Evolutionary conservation across 2,888 invertebrate genomes (phyloP), one percentile per base, ranked within the genome.

Genomic region (Phortica magna): DNA sequence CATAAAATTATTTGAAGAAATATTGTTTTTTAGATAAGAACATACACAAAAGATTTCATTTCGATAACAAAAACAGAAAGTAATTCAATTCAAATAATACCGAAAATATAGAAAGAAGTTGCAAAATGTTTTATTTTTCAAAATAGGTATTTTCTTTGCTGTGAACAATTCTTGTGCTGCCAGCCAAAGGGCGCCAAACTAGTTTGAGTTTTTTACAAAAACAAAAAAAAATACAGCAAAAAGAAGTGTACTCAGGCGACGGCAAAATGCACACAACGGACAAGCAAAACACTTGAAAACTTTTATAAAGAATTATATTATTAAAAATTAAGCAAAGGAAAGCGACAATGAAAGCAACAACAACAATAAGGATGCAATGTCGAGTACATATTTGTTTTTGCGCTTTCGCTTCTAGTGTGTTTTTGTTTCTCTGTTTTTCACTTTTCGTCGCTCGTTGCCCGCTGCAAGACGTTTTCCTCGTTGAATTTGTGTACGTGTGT

Each of bases 271-370:
- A 43, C 43, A 43, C 43, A n/a, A 68, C 43, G 43, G 68, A 14
- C 55, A 71, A 71, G 55, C 17, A 71, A 71, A 71, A 55, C 71
- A 55, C 71, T 71, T 71, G 55, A 55, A 71, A 39, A 55, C 71
- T 53, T 57, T 71, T 71, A 68, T 42, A 68, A 68, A 71, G 57
- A 57, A 55, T 57, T 39, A 55, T 55, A 55, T 71, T 57, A 71
- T 71, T 57, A 71, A 55, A 71, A 71, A 71, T 71, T 22, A 55
- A 71, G 57, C 42, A 57, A 65, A 65, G 14, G 59, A 74, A 74
- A 19, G 19, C 68, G 31, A 48, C 59, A 74, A 31, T 39, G 48
- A 31, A 74, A 74, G 48, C 64, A 64, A 57, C 68, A 71, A 31
- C 59, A 43, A 61, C 59, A 64, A 48, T 70, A 61, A 71, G 14